Evolutionary conservation across 2,888 invertebrate species (phyloP).

Genomic region (Apamea sordens): DNA sequence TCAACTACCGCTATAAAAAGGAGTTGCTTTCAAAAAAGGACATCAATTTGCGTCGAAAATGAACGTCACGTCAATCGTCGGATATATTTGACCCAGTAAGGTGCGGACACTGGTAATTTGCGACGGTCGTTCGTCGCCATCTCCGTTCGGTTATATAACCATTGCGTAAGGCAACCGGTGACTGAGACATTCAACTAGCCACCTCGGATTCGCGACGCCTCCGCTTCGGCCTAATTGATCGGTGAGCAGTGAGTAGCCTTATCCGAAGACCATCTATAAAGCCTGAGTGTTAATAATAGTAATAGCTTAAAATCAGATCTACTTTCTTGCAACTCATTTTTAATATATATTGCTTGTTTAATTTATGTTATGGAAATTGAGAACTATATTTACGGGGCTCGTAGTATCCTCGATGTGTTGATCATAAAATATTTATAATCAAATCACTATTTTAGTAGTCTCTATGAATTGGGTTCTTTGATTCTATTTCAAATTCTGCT

Average conservation of each 20-base stretch:
- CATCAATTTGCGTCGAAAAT: conserved; percentile 62
- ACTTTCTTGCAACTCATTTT: conserved; percentile 45
- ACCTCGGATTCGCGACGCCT: conserved; percentile 53
- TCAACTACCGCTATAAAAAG: conserved; percentile 49
- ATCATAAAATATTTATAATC: conserved; percentile 17
- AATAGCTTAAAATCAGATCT: conserved; percentile 45
- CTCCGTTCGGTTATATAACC: conserved; percentile 76
- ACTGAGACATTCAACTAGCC: conserved; percentile 73
- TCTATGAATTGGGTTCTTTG: not conserved
- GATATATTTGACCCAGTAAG: conserved; percentile 76
- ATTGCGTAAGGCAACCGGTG: conserved; percentile 77
- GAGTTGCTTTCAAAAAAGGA: conserved; percentile 54
- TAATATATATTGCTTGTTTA: conserved; percentile 27
- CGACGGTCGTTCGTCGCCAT: conserved; percentile 72
- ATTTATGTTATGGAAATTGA: conserved; percentile 33
- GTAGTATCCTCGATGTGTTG: not conserved
- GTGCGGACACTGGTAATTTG: conserved; percentile 78
- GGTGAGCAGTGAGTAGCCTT: conserved; percentile 45
- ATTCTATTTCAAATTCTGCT: not conserved
- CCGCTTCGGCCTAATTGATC: conserved; percentile 57
- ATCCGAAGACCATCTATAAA: conserved; percentile 55
- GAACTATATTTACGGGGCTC: conserved; percentile 7
- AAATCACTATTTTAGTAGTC: not conserved
- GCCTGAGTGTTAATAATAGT: conserved; percentile 40
- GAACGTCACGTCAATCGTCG: conserved; percentile 71